Evolutionary conservation across 2,797 vertebrate species (phyloP).

Genomic region (Chaenodraco wilsoni): DNA sequence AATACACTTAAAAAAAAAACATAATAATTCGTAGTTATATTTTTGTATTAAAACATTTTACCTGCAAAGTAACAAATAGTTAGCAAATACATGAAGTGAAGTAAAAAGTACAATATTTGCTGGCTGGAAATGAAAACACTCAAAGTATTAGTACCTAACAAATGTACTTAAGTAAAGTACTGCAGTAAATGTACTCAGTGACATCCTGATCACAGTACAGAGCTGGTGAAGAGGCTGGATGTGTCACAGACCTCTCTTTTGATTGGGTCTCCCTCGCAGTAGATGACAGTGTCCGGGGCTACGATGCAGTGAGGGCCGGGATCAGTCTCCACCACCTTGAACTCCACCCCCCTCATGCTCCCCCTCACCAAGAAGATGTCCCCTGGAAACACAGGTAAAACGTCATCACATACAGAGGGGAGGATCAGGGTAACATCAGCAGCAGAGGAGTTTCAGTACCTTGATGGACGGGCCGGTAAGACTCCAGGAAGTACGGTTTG

Average conservation of each 20-base stretch:
- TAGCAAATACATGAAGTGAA: too few relatives aligned
- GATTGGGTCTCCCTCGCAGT: conserved; percentile 96
- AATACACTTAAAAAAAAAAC: too few relatives aligned
- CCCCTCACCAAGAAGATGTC: conserved; percentile 96
- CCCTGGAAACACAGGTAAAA: conserved; percentile 74
- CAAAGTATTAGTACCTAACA: too few relatives aligned
- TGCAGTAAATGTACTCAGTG: too few relatives aligned
- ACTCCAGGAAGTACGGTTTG: conserved; percentile 95
- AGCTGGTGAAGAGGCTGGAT: background rate
- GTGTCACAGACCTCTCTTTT: conserved; percentile 90
- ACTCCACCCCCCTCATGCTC: conserved; percentile 96
- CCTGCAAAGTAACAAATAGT: too few relatives aligned
- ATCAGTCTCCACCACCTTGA: conserved; percentile 97
- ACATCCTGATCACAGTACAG: background rate
- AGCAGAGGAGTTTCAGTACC: conserved; percentile 75
- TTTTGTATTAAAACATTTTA: too few relatives aligned
- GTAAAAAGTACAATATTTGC: too few relatives aligned
- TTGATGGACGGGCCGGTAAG: conserved; percentile 94
- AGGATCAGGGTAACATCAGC: background rate
- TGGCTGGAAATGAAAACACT: too few relatives aligned
- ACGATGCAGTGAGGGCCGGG: conserved; percentile 95
- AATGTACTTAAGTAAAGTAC: too few relatives aligned
- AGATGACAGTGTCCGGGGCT: conserved; percentile 95
- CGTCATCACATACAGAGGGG: background rate
- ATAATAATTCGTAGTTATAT: too few relatives aligned